Percentiles rank a stretch among this genome's conserved stretches.
These are phyloP conservation scores for Drosophila funebris DNA, from an alignment of 1,140 invertebrate species.

Conservation along the genomic window DNA sequence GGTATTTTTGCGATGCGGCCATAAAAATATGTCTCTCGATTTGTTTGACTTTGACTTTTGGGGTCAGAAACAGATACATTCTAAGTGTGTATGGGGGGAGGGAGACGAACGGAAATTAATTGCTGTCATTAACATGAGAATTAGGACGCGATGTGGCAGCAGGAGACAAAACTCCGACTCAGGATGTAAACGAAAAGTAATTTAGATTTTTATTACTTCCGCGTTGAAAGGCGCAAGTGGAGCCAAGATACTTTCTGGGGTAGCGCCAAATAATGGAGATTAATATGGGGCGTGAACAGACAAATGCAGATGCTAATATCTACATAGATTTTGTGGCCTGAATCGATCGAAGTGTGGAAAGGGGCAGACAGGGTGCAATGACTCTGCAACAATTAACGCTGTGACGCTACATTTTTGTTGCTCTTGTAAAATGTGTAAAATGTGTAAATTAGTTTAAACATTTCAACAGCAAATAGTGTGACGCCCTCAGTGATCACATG, in stretches of 20 bases:
- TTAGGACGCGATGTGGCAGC: conserved; percentile 25
- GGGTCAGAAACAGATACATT: conserved; percentile 13
- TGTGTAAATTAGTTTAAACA: conserved; percentile 79
- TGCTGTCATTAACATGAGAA: conserved; percentile 72
- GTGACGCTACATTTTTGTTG: conserved; percentile 68
- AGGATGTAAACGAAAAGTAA: conserved; percentile 80
- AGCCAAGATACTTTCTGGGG: conserved; percentile 18
- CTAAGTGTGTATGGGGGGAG: too few species aligned
- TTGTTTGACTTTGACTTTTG: conserved; percentile 64
- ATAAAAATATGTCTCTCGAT: conserved; percentile 78
- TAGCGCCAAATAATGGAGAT: conserved; percentile 68
- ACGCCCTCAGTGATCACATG: conserved; percentile 48
- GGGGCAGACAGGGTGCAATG: conserved; percentile 38
- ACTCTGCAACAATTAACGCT: conserved; percentile 70
- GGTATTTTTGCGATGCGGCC: conserved; percentile 65
- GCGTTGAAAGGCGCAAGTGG: conserved; percentile 61
- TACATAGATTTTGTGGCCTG: conserved; percentile 1
- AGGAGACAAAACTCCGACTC: conserved; percentile 26
- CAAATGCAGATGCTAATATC: conserved; percentile 38
- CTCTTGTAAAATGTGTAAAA: conserved; percentile 72
- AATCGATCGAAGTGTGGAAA: background rate
- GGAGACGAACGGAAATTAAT: conserved; percentile 67
- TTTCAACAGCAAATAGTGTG: conserved; percentile 68
- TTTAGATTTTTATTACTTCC: conserved; percentile 82
- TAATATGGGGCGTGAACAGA: conserved; percentile 68